phyloP scores from a whole-genome alignment of 1,140 invertebrate genomes.

The Papilio polyxenes region DNA sequence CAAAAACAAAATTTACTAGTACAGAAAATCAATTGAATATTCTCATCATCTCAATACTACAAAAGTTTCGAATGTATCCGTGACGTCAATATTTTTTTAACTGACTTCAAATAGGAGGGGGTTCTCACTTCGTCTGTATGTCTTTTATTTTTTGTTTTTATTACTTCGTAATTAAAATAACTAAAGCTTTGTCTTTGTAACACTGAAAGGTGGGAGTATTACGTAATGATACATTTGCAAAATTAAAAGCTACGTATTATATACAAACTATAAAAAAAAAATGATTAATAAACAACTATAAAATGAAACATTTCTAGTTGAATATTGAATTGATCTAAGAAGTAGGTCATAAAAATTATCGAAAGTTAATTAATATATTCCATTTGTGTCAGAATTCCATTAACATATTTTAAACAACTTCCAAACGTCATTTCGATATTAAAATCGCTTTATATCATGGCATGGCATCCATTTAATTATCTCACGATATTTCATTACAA shows the following conservation, averaged over 20 bases:
- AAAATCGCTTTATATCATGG: slow-evolving; percentile 18
- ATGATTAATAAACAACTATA: background rate
- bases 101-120: too few relatives aligned
- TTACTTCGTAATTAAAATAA: background rate
- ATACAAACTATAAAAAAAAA: background rate
- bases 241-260: slow-evolving; percentile 1
- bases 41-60: background rate
- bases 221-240: background rate
- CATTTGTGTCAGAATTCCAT: background rate
- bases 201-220: background rate
- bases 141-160: too few relatives aligned
- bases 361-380: slow-evolving; percentile 14
- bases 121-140: too few relatives aligned
- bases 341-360: slow-evolving; percentile 9
- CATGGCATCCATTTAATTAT: slow-evolving; percentile 37
- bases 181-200: background rate
- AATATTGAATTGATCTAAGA: background rate
- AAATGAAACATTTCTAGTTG: background rate
- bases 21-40: background rate
- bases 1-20: background rate
- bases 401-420: slow-evolving; percentile 22
- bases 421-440: slow-evolving; percentile 25
- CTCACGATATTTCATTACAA: slow-evolving; percentile 34
- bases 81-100: background rate
- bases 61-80: background rate